phyloP scores from a whole-genome alignment of 2,797 vertebrate species.

The Rhodeus uyekii region DNA sequence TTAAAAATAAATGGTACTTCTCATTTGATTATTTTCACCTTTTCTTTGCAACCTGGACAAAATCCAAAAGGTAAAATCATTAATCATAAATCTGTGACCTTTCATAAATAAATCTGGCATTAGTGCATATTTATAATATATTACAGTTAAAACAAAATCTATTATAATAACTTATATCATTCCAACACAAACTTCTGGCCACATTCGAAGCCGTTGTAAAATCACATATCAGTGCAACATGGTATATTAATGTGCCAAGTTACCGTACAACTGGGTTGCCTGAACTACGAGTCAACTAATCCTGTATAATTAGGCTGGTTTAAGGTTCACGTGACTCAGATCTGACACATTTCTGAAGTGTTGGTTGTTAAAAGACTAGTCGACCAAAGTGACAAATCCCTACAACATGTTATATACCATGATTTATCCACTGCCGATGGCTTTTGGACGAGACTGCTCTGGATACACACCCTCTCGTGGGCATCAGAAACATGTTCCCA shows the following conservation, averaged over 20 bases:
- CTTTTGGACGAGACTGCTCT: slow-evolving; percentile 69
- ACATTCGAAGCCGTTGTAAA: not conserved
- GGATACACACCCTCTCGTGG: slow-evolving; percentile 53
- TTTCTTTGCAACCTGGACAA: not conserved
- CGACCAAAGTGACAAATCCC: not conserved
- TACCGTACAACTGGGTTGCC: not conserved
- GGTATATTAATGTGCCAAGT: not conserved
- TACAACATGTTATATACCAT: not conserved
- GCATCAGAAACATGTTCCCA: not conserved
- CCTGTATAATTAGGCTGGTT: not conserved
- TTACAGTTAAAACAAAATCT: not conserved
- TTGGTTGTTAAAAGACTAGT: no score
- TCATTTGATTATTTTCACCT: not conserved
- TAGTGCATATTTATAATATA: not conserved
- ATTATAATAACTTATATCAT: not conserved
- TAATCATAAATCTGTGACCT: not conserved
- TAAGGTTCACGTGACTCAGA: not conserved
- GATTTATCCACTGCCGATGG: not conserved
- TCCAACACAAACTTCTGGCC: not conserved
- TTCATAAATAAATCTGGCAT: not conserved
- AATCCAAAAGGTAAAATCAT: not conserved
- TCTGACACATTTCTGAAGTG: not conserved
- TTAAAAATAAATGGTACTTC: not conserved
- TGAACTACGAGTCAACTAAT: not conserved
- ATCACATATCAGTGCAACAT: not conserved